These are phyloP conservation scores for Dicycla oo DNA, from an alignment of 2,888 invertebrate genomes.

Conservation along the genomic window DNA sequence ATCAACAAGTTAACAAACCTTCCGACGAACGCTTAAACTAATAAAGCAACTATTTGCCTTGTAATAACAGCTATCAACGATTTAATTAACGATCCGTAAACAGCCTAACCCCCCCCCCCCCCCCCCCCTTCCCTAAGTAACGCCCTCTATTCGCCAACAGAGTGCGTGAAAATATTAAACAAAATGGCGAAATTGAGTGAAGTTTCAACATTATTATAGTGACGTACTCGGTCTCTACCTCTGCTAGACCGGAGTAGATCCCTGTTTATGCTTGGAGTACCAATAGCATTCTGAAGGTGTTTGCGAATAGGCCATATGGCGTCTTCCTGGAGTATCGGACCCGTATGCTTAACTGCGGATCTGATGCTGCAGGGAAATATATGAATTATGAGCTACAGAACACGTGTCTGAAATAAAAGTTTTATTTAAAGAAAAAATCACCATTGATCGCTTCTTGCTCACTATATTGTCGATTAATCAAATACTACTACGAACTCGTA, in stretches of 20 bases:
- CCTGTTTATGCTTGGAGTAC: too few relatives aligned
- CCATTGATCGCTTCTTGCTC: too few relatives aligned
- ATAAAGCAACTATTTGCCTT: constrained; percentile 47
- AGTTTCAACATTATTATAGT: constrained; percentile 5
- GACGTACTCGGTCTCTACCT: too few relatives aligned
- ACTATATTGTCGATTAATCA: neutral
- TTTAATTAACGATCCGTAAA: constrained; percentile 55
- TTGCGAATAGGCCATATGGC: too few relatives aligned
- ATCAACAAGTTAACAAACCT: neutral
- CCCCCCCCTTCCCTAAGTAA: neutral
- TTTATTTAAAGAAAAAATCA: too few relatives aligned
- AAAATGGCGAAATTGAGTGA: constrained; percentile 1
- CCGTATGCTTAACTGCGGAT: too few relatives aligned
- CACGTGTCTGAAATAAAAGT: too few relatives aligned
- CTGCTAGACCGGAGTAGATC: too few relatives aligned
- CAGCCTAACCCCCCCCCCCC: constrained; percentile 4
- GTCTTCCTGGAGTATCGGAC: too few relatives aligned
- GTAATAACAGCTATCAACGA: constrained; percentile 59
- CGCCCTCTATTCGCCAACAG: neutral
- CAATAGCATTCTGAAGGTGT: too few relatives aligned
- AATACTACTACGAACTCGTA: neutral
- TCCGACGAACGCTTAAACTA: neutral
- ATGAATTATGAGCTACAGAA: too few relatives aligned
- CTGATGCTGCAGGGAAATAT: too few relatives aligned
- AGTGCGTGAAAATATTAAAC: constrained; percentile 28